Conservation (phyloP, 2,113 vertebrate genomes). For the Larimichthys crocea region DNA sequence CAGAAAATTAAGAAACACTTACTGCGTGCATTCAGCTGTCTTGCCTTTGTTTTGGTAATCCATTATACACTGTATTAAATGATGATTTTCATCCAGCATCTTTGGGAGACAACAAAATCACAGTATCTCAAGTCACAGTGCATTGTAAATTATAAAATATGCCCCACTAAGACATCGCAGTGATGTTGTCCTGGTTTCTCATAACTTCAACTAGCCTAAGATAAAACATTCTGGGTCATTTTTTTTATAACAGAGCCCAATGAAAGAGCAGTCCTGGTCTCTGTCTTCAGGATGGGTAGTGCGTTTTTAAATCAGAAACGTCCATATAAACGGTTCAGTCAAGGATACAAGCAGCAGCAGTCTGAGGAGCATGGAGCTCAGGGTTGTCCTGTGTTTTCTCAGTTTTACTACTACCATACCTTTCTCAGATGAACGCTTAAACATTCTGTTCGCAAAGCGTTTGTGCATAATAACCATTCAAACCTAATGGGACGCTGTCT, state of each 20-base stretch:
- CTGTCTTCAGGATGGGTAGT: neutral
- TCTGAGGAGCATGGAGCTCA: neutral
- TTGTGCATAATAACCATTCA: neutral
- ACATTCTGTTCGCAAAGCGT: neutral
- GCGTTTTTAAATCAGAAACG: neutral
- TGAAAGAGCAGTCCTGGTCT: conserved; percentile 1
- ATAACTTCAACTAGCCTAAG: conserved; percentile 30
- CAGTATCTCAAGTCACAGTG: conserved; percentile 14
- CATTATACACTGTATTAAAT: conserved; percentile 98
- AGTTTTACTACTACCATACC: neutral
- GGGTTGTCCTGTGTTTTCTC: neutral
- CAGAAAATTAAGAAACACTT: conserved; percentile 72
- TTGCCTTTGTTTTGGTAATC: conserved; percentile 99
- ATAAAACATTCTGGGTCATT: conserved; percentile 58
- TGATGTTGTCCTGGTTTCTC: conserved; percentile 38
- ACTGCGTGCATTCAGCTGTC: conserved; percentile 96
- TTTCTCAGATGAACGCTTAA: neutral
- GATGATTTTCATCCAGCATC: conserved; percentile 99
- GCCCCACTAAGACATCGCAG: neutral
- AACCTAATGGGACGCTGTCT: neutral
- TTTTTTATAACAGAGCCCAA: conserved; percentile 21
- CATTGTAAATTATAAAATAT: neutral
- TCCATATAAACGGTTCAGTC: conserved; percentile 6
- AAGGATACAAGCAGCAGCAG: conserved; percentile 17
- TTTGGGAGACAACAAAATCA: conserved; percentile 64